Evolutionary conservation across 2,113 vertebrate genomes (phyloP).

Genomic region (Mus musculus): DNA sequence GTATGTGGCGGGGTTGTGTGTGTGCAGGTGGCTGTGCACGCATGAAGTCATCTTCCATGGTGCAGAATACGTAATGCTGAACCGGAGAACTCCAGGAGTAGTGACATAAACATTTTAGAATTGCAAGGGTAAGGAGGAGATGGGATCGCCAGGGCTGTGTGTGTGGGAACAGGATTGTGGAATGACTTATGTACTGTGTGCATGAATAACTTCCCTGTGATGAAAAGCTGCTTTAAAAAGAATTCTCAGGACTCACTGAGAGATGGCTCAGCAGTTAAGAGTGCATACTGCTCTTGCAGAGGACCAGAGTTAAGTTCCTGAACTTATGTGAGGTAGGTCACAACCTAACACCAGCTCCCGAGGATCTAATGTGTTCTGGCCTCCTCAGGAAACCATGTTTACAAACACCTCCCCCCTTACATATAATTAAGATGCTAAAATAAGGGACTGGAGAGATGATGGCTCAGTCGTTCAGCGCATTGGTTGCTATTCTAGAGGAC

Average conservation of each 20-base stretch:
- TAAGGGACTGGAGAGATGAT: not conserved
- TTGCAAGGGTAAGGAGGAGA: not conserved
- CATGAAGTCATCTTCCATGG: not conserved
- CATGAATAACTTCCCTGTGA: not conserved
- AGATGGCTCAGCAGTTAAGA: not conserved
- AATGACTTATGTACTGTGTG: not conserved
- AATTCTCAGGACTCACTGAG: not conserved
- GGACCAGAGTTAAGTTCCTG: too few species aligned
- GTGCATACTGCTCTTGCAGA: not conserved
- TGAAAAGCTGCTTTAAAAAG: slow-evolving; percentile 47
- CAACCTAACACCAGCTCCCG: not conserved
- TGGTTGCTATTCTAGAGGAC: not conserved
- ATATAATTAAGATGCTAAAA: not conserved
- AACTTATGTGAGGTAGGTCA: not conserved
- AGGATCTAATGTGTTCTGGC: not conserved
- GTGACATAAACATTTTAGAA: not conserved
- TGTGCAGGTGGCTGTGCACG: not conserved
- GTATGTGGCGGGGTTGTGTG: not conserved
- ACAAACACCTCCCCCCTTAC: not conserved
- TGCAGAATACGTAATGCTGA: not conserved
- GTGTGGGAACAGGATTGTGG: not conserved
- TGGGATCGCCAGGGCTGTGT: not conserved
- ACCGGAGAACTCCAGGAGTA: not conserved
- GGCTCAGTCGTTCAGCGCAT: not conserved
- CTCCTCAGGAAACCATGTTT: not conserved